These are phyloP conservation scores for Callinectes sapidus DNA, from an alignment of 2,888 invertebrate genomes.

Conservation along the genomic window DNA sequence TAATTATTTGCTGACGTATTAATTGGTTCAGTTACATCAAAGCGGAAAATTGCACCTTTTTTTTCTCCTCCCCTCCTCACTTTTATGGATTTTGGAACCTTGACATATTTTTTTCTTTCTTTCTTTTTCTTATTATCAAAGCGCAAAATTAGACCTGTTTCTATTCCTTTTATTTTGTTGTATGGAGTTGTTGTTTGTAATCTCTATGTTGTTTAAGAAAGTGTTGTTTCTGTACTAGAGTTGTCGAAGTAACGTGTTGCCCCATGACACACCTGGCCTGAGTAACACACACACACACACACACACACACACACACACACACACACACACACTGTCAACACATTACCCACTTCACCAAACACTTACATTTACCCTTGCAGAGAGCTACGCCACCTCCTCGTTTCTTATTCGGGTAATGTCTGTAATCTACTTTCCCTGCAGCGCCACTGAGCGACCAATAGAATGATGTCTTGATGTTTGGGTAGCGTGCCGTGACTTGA, in stretches of 20 bases:
- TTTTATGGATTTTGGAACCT: not conserved
- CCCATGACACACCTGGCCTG: not conserved
- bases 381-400: not conserved
- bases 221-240: too few species aligned
- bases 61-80: not conserved
- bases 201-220: too few species aligned
- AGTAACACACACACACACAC: not conserved
- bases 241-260: not conserved
- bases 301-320: not conserved
- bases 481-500: not conserved
- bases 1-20: constrained; percentile 22
- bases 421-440: not conserved
- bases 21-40: constrained; percentile 3
- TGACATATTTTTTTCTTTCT: too few species aligned
- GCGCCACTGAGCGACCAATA: not conserved
- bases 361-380: not conserved
- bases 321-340: not conserved
- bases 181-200: too few species aligned
- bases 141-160: not conserved
- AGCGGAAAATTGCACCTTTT: not conserved
- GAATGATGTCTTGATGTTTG: not conserved
- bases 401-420: not conserved
- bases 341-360: not conserved
- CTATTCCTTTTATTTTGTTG: too few species aligned
- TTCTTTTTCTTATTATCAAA: not conserved